Evolutionary conservation across 2,113 vertebrate genomes (phyloP).

Genomic region (Cygnus buccinator): DNA sequence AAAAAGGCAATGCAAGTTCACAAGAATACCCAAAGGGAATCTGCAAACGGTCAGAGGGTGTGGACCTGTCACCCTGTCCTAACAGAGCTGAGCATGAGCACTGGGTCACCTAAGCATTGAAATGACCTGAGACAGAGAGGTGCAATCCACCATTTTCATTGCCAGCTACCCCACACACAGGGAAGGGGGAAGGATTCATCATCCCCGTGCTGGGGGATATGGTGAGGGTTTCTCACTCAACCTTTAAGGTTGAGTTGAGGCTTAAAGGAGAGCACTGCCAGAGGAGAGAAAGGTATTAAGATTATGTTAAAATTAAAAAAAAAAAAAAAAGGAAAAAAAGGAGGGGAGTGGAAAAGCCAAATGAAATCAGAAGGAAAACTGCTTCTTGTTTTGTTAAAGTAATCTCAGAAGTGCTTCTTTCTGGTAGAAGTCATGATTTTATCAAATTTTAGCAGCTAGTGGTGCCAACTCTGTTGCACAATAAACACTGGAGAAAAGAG

Average conservation of each 20-base stretch:
- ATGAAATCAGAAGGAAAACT: background rate
- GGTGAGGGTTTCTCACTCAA: background rate
- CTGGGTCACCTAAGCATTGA: background rate
- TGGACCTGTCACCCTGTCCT: background rate
- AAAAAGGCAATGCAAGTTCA: background rate
- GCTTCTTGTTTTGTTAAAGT: background rate
- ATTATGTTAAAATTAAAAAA: background rate
- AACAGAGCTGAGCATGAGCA: background rate
- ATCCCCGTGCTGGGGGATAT: background rate
- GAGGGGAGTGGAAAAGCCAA: background rate
- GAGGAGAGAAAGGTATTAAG: background rate
- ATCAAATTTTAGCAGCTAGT: conserved; percentile 19
- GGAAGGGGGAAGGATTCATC: background rate
- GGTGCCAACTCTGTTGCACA: conserved; percentile 24
- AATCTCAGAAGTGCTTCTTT: background rate
- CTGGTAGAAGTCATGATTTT: background rate
- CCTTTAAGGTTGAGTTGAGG: background rate
- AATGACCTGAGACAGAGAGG: background rate
- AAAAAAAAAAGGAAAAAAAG: no score
- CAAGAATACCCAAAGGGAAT: background rate
- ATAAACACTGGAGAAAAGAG: background rate
- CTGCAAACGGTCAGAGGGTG: background rate
- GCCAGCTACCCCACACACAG: rapidly evolving
- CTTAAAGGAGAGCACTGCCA: background rate
- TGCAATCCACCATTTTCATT: background rate